Base-by-base conservation (phyloP, 2,797 vertebrate genomes). In the Ctenopoma kingsleyae region DNA sequence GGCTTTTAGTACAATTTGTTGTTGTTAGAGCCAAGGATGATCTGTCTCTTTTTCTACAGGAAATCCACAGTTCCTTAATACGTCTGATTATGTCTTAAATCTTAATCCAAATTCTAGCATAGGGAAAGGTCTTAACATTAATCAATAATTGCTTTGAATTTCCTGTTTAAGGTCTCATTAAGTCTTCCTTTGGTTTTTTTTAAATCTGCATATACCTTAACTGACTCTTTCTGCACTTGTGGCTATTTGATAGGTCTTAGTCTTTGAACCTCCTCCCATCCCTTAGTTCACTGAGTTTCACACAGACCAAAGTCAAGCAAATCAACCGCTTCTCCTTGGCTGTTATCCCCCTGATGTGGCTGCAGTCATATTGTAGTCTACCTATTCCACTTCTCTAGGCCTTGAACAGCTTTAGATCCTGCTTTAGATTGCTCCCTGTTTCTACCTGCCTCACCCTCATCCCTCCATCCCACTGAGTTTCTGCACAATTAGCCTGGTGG, bases 401-500 rank as follows among this genome's bases (percentile, higher is more conserved):
- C 63, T 78, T 52, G 49, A 64, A 41, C 36, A n/a, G 30, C 38
- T 55, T 74, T 38, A 62, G 41, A 55, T 50, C 22, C 47, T 44
- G n/a, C n/a, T n/a, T n/a, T n/a, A 35, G 22, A 67, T 62, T 19
- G 47, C 55, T 59, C 46, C 50, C 23, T 35, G 20, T 60, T 36
- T 47, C 46, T 47, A 22, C 38, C 15, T 38, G 12, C 50, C 56
- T 51, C 41, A 36, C 35, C 30, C 20, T 3, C 27, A 23, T 40
- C 50, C 30, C 20, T 54, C 43, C 75, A 66, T 79, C 89, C 86
- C 72, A 77, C 90, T 71, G 72, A 41, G 79, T 87, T 86, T 87
- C 83, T 91, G 84, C 87, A 88, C 86, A 90, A 88, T 92, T 92
- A 92, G 85, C 87, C 79, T 67, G 53, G 64, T 70, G 67, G 73